These are phyloP conservation scores for Homarus gammarus DNA, from an alignment of 2,888 invertebrate species.

Conservation along the genomic window DNA sequence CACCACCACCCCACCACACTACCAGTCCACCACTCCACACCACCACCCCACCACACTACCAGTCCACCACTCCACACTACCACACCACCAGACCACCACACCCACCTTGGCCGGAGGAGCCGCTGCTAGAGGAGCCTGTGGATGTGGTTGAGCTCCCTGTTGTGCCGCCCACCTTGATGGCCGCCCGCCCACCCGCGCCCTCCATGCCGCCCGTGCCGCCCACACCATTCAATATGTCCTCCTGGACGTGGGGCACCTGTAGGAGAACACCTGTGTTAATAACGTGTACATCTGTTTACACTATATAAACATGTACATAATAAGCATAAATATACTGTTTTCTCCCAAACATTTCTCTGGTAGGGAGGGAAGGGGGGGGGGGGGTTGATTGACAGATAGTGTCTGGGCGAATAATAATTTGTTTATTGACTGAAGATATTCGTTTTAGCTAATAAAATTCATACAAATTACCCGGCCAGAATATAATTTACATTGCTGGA, in stretches of 20 bases:
- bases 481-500: no score
- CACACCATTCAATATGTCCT: conserved; percentile 64
- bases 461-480: no score
- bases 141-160: conserved; percentile 43
- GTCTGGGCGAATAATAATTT: no score
- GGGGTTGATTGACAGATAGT: no score
- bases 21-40: background rate
- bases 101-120: conserved; percentile 62
- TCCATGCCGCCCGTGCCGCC: conserved; percentile 63
- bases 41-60: background rate
- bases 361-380: no score
- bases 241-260: conserved; percentile 57
- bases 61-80: background rate
- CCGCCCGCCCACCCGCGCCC: conserved; percentile 37
- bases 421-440: no score
- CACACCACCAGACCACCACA: background rate
- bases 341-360: no score
- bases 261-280: background rate
- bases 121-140: conserved; percentile 67
- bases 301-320: no score
- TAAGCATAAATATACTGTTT: no score
- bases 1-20: background rate
- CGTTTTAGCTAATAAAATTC: no score
- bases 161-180: conserved; percentile 34
- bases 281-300: no score